phyloP scores from a whole-genome alignment of 1,140 invertebrate species.

The Teleopsis dalmanni region DNA sequence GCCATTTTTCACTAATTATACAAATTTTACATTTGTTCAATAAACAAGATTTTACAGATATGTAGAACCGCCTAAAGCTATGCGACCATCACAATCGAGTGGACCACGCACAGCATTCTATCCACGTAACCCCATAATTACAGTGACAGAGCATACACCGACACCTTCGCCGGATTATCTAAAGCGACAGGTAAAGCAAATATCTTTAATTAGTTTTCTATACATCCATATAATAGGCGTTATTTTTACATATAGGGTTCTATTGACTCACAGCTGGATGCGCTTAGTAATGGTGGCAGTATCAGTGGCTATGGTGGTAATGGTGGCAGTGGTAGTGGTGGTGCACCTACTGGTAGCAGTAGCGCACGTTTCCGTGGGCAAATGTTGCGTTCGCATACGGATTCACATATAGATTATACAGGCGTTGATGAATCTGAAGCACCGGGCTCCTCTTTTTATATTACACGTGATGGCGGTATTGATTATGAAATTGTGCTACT shows the following conservation, averaged over 20 bases:
- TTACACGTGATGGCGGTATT: slow-evolving; percentile 90
- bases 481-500: slow-evolving; percentile 83
- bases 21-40: slow-evolving; percentile 8
- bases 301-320: slow-evolving; percentile 26
- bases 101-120: slow-evolving; percentile 42
- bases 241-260: slow-evolving; percentile 54
- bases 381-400: slow-evolving; percentile 81
- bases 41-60: slow-evolving; percentile 43
- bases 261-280: slow-evolving; percentile 70
- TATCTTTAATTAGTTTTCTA: not conserved
- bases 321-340: slow-evolving; percentile 39
- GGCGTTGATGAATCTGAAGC: slow-evolving; percentile 75
- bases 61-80: slow-evolving; percentile 36
- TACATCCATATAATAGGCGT: not conserved
- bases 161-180: slow-evolving; percentile 78
- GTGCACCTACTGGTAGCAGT: slow-evolving; percentile 37
- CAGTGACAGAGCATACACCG: slow-evolving; percentile 90
- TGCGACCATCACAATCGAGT: slow-evolving; percentile 26
- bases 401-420: slow-evolving; percentile 86
- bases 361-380: slow-evolving; percentile 35
- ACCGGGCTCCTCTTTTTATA: slow-evolving; percentile 83
- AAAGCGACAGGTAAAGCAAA: slow-evolving; percentile 58
- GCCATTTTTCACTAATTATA: slow-evolving; percentile 4
- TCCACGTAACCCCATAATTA: slow-evolving; percentile 84
- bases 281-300: slow-evolving; percentile 54